A percentile compares a stretch with the other conserved stretches of the same genome.
phyloP scores from a whole-genome alignment of 2,113 vertebrate species.

The Parus major region DNA sequence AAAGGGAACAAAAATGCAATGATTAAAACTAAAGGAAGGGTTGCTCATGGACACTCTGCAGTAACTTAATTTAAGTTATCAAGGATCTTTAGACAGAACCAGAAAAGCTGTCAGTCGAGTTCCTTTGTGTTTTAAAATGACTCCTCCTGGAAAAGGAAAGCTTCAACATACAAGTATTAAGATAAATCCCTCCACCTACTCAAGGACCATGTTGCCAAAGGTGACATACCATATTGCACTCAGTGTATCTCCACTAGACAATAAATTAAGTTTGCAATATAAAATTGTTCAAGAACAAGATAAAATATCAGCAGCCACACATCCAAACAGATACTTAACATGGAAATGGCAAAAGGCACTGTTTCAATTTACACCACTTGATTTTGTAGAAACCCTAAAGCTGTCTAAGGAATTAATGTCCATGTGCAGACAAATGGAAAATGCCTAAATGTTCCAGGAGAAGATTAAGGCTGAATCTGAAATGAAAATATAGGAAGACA shows the following conservation, averaged over 20 bases:
- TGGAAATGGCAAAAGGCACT: constrained; percentile 25
- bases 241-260: not conserved
- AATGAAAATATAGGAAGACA: not conserved
- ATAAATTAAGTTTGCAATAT: constrained; percentile 12
- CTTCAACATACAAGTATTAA: not conserved
- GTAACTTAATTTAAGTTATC: not conserved
- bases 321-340: constrained; percentile 41
- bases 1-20: not conserved
- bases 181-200: not conserved
- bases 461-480: not conserved
- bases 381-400: constrained; percentile 42
- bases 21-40: not conserved
- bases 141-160: not conserved
- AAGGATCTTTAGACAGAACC: not conserved
- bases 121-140: not conserved
- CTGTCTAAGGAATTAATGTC: constrained; percentile 15
- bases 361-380: constrained; percentile 10
- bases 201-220: constrained; percentile 9
- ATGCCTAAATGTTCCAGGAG: not conserved
- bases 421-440: constrained; percentile 37
- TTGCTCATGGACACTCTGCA: not conserved
- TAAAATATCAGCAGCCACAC: constrained; percentile 34
- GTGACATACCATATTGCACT: constrained; percentile 13
- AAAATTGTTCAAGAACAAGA: constrained; percentile 28
- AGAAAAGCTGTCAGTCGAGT: not conserved